Evolutionary conservation across 2,888 invertebrate species (phyloP), one percentile per base, ranked within the genome.

Genomic region (Cosmopolites sordidus): DNA sequence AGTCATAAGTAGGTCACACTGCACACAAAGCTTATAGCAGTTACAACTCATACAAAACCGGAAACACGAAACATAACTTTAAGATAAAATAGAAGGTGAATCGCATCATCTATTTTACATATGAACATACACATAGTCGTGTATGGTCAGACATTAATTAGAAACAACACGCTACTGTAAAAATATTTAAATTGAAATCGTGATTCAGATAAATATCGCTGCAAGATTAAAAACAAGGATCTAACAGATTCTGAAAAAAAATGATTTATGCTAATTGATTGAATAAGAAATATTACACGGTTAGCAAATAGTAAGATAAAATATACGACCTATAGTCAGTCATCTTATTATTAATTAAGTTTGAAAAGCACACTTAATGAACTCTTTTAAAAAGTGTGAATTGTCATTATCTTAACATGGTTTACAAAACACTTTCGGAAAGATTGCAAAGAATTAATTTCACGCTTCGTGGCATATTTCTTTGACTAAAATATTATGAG

Each of bases 161-260:
- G 29, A 45, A 39, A 17, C 38, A 41, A 54, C 46, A 48, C 49
- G 54, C 54, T 54, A 54, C 54, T 29, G 54, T 54, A 49, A 49
- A 54, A 48, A 46, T 44, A 45, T 54, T 54, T 49, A 54, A 54
- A 54, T 54, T 50, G 42, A 30, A 54, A 43, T 54, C 54, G 54
- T 54, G 54, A 54, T 54, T 37, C 16, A n/a, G 39, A 18, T 14
- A 17, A 46, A 30, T 39, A 46, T 46, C 27, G 39, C 39, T 33
- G 18, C 8, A 16, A 39, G 49, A 54, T 54, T 54, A 44, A 46
- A 33, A 50, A 54, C 50, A 54, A 54, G 54, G 54, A 54, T 50
- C 41, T 50, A n/a, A 39, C 45, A 45, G 41, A 49, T 44, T 44
- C 41, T 8, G 22, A 49, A 30, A 45, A 42, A 49, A 22, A 42